Conservation (phyloP, 2,888 invertebrate species). For the Cryptocephalus primarius region DNA sequence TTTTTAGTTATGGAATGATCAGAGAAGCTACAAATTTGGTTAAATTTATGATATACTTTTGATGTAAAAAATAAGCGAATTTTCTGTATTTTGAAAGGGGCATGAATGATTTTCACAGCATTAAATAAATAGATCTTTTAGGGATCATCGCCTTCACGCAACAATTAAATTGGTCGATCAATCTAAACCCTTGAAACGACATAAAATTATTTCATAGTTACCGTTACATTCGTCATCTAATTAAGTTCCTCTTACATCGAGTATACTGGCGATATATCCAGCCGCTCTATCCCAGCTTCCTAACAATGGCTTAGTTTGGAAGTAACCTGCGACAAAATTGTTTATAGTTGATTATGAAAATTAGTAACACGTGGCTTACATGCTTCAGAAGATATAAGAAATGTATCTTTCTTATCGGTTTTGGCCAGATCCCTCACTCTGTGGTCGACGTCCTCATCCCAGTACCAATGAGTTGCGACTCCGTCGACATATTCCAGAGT, state of each 20-base stretch:
- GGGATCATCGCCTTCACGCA: too few species aligned
- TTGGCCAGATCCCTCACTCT: conserved; percentile 47
- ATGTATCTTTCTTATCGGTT: conserved; percentile 51
- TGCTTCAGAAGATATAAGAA: conserved; percentile 66
- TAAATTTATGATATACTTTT: too few species aligned
- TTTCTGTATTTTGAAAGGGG: too few species aligned
- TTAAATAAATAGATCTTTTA: too few species aligned
- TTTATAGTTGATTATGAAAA: background rate
- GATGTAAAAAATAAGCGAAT: too few species aligned
- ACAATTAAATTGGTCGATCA: too few species aligned
- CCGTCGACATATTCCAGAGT: conserved; percentile 55
- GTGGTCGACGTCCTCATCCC: conserved; percentile 47
- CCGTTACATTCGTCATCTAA: too few species aligned
- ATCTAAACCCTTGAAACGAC: too few species aligned
- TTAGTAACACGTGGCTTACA: conserved; percentile 41
- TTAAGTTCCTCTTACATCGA: conserved; percentile 37
- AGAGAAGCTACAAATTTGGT: too few species aligned
- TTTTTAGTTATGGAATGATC: too few species aligned
- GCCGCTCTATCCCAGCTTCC: conserved; percentile 71
- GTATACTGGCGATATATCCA: conserved; percentile 49
- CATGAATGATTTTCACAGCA: too few species aligned
- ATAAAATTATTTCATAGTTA: too few species aligned
- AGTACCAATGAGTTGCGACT: conserved; percentile 72
- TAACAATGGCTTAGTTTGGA: conserved; percentile 27
- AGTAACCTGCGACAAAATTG: conserved; percentile 1